phyloP scores from a whole-genome alignment of 2,113 vertebrate species.

The Eurypyga helias region DNA sequence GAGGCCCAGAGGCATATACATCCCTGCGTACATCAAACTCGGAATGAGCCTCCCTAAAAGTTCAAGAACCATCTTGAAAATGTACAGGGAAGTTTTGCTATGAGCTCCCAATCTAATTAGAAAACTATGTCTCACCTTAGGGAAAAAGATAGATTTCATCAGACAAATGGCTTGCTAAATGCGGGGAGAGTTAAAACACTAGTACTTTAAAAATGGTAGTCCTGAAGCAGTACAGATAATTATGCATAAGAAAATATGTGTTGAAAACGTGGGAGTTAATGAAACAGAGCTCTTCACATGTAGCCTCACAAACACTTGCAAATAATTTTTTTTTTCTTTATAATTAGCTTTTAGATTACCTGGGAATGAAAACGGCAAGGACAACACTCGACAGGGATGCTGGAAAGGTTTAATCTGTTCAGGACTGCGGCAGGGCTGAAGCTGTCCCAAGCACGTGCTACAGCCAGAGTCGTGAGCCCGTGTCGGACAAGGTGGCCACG shows the following conservation, averaged over 20 bases:
- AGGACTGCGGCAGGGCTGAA: background rate
- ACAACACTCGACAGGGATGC: background rate
- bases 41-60: background rate
- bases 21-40: background rate
- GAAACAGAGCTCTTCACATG: constrained; percentile 54
- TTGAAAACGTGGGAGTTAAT: constrained; percentile 58
- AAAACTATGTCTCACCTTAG: constrained; percentile 34
- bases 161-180: constrained; percentile 41
- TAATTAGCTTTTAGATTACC: constrained; percentile 66
- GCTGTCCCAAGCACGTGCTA: background rate
- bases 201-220: constrained; percentile 27
- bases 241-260: constrained; percentile 46
- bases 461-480: background rate
- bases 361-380: constrained; percentile 35
- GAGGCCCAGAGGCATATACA: background rate
- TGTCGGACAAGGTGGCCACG: rapidly evolving
- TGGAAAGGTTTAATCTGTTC: background rate
- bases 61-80: background rate
- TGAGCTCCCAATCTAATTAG: constrained; percentile 19
- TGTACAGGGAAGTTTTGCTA: background rate
- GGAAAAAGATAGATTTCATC: constrained; percentile 45
- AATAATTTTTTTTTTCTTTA: constrained; percentile 13
- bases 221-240: constrained; percentile 32
- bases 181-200: constrained; percentile 13
- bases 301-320: constrained; percentile 37